Conservation (phyloP, 2,113 vertebrate species). For the Azemiops feae region DNA sequence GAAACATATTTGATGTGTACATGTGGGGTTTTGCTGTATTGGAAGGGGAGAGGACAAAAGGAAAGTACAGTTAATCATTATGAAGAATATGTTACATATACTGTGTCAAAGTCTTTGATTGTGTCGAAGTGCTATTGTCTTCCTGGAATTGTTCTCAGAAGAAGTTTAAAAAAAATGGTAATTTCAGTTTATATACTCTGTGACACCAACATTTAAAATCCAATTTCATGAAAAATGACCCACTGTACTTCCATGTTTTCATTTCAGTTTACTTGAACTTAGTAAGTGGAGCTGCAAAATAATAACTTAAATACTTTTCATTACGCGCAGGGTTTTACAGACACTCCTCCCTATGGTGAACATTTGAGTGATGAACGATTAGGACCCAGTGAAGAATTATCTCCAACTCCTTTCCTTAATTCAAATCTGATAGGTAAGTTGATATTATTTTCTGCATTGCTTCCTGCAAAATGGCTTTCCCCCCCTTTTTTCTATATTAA, state of each 20-base stretch:
- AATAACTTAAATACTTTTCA: conserved; percentile 89
- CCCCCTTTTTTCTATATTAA: conserved; percentile 58
- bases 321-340: conserved; percentile 89
- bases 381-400: conserved; percentile 97
- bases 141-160: background rate
- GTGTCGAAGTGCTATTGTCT: background rate
- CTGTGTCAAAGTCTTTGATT: background rate
- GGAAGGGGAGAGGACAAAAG: background rate
- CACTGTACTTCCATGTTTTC: conserved; percentile 72
- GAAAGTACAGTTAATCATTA: background rate
- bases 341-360: conserved; percentile 97
- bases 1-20: background rate
- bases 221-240: conserved; percentile 70
- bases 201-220: conserved; percentile 51
- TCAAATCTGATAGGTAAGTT: conserved; percentile 98
- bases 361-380: conserved; percentile 98
- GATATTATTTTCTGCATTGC: conserved; percentile 76
- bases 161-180: conserved; percentile 37
- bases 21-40: background rate
- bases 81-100: background rate
- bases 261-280: conserved; percentile 82
- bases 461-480: conserved; percentile 66
- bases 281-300: conserved; percentile 81
- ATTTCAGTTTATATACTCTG: conserved; percentile 40
- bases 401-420: conserved; percentile 98